phyloP scores from a whole-genome alignment of 2,888 invertebrate species.

The Leptopilina drosophilae region DNA sequence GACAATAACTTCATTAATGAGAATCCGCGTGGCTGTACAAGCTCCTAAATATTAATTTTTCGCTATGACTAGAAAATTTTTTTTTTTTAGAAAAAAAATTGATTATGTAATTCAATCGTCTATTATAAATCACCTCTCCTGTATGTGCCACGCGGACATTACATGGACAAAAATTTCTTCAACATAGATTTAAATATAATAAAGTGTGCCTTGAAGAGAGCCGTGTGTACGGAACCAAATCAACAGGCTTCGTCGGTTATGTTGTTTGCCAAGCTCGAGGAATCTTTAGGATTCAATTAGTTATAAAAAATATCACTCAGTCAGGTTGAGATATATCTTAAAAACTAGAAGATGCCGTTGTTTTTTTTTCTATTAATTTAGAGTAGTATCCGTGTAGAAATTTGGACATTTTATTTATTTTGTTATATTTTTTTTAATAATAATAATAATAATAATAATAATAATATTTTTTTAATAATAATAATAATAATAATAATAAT shows the following conservation, averaged over 20 bases:
- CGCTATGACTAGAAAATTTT: conserved; percentile 35
- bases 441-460: too few species aligned
- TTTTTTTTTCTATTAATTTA: not conserved
- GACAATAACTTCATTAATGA: conserved; percentile 27
- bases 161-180: conserved; percentile 50
- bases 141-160: conserved; percentile 31
- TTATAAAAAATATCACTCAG: conserved; percentile 51
- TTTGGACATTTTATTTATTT: too few species aligned
- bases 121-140: too few species aligned
- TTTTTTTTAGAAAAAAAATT: conserved; percentile 11
- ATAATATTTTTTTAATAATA: too few species aligned
- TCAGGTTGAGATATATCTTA: conserved; percentile 55
- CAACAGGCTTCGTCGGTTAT: conserved; percentile 72
- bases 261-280: conserved; percentile 59
- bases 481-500: too few species aligned
- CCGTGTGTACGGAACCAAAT: conserved; percentile 76
- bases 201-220: conserved; percentile 64
- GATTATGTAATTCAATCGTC: too few species aligned
- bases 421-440: too few species aligned
- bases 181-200: too few species aligned
- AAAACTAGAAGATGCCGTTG: conserved; percentile 38
- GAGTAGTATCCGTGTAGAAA: too few species aligned
- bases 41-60: not conserved
- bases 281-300: conserved; percentile 39
- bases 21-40: conserved; percentile 47